A percentile compares a stretch with the other conserved stretches of the same genome.
Evolutionary conservation across 2,113 vertebrate genomes (phyloP).

Genomic region (Rhea pennata): DNA sequence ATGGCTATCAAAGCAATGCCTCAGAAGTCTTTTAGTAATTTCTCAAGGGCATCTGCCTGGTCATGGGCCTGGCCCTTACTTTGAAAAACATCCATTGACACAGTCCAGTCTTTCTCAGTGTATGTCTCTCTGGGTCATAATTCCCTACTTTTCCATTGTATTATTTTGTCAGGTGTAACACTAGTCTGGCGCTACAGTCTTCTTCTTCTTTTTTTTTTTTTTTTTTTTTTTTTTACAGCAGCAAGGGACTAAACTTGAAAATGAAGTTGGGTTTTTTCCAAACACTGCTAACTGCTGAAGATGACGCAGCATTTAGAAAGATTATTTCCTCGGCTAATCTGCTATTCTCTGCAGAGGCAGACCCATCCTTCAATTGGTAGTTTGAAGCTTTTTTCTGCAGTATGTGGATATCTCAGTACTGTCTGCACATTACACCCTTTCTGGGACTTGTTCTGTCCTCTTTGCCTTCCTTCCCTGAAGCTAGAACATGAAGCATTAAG

Average conservation of each 20-base stretch:
- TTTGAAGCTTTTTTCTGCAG: neutral
- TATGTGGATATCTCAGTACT: neutral
- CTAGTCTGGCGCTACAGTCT: neutral
- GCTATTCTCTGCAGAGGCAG: neutral
- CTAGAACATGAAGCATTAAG: neutral
- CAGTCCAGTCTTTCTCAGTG: neutral
- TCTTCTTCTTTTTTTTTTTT: neutral
- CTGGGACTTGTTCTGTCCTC: neutral
- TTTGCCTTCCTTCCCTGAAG: conserved; percentile 27
- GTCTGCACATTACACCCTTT: neutral
- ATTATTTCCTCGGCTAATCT: neutral
- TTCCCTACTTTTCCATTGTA: neutral
- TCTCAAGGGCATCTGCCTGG: neutral
- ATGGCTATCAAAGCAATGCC: neutral
- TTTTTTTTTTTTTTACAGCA: neutral
- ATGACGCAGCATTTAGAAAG: conserved; percentile 40
- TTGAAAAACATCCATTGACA: neutral
- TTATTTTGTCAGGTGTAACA: neutral
- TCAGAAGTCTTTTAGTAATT: neutral
- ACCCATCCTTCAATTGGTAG: neutral
- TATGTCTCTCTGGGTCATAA: neutral
- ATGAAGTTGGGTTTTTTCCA: neutral
- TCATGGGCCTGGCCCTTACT: neutral
- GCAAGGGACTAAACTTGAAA: neutral
- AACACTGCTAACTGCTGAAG: neutral